Evolutionary conservation across 2,888 invertebrate genomes (phyloP), one percentile per base, ranked within the genome.

Genomic region (Callyntrura guangdongensis): DNA sequence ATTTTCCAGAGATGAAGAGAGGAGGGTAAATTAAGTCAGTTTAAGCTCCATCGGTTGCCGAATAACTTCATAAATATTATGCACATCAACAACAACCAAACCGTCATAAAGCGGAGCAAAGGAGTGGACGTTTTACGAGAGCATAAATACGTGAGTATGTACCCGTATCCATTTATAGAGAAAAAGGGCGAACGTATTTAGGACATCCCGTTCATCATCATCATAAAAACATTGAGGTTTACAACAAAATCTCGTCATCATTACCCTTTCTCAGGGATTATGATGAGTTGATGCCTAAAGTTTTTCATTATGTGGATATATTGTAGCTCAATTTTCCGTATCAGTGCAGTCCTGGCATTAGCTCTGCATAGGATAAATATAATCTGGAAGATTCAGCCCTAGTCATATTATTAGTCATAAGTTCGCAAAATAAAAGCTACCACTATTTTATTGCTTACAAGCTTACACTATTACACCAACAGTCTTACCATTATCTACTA

Each of bases 201-300:
- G 61, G 74, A n/a, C 56, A 27, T 86, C 61, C 47, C 59, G 45
- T 86, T 86, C 86, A 86, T 86, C 64, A 64, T 86, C 67, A n/a
- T 86, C 79, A 49, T 74, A 61, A 77, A 79, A 45, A 86, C 77
- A 45, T 20, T 85, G 67, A 64, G 77, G 49, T 17, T 77, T 56
- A 56, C 49, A 79, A 47, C 64, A 86, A 79, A 79, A 86, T 86
- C 86, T 77, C 86, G 20, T 79, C 86, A 79, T 86, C 79, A 85
- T 85, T 85, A 85, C 85, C 74, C 20, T 45, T 77, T 83, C n/a
- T 20, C 22, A 64, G 25, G 67, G 49, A 83, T 83, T 83, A 83
- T 12, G 17, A 8, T 36, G 36, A 8, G 27, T 49, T 12, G 53
- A 22, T 22, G 22, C 27, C 59, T 82, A 12, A 36, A 82, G 36